phyloP scores from a whole-genome alignment of 2,113 vertebrate species.

The Phalacrocorax aristotelis region DNA sequence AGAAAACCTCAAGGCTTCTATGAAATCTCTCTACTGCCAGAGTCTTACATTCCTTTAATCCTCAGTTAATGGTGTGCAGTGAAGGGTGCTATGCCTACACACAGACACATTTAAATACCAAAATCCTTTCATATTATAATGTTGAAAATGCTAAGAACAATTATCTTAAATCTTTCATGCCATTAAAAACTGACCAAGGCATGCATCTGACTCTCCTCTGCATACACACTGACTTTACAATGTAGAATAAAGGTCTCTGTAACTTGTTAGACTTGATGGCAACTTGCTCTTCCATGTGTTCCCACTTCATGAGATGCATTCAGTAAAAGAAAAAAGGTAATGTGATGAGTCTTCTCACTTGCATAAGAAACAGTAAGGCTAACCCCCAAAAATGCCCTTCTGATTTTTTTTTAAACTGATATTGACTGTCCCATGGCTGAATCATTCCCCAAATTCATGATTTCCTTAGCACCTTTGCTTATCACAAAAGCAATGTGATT shows the following conservation, averaged over 20 bases:
- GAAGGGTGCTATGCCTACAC: background rate
- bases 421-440: background rate
- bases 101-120: background rate
- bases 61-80: slow-evolving; percentile 9
- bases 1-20: background rate
- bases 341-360: background rate
- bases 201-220: background rate
- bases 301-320: background rate
- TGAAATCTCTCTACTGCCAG: slow-evolving; percentile 21
- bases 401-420: background rate
- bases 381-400: background rate
- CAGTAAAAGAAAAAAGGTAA: background rate
- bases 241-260: background rate
- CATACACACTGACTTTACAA: background rate
- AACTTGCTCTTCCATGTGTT: background rate
- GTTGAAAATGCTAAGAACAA: background rate
- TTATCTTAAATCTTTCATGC: background rate
- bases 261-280: background rate
- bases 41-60: slow-evolving; percentile 3
- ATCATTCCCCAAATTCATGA: background rate
- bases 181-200: background rate
- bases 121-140: background rate
- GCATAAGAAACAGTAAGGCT: background rate
- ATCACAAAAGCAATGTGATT: background rate
- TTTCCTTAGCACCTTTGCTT: background rate